A percentile compares a stretch with the other conserved stretches of the same genome.
phyloP scores from a whole-genome alignment of 2,113 vertebrate species.

The Propithecus coquereli region DNA sequence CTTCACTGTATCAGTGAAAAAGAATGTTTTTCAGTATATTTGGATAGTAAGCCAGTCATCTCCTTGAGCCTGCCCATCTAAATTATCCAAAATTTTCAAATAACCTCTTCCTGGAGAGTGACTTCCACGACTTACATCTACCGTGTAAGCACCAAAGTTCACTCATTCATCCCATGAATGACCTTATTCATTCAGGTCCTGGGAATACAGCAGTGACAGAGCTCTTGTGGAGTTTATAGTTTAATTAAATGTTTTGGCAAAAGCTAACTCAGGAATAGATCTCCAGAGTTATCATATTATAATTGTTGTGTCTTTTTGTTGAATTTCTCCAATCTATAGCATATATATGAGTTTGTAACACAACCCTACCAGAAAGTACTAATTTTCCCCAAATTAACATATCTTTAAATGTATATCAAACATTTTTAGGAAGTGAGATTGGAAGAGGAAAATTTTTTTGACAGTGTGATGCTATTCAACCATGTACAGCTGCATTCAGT shows the following conservation, averaged over 20 bases:
- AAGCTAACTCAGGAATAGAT: not conserved
- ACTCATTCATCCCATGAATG: not conserved
- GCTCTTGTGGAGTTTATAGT: not conserved
- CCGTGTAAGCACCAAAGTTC: not conserved
- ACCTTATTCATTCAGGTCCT: not conserved
- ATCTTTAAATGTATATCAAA: not conserved
- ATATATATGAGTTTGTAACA: not conserved
- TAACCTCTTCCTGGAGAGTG: not conserved
- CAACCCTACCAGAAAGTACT: not conserved
- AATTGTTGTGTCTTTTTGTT: not conserved
- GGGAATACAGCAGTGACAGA: not conserved
- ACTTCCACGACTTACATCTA: not conserved
- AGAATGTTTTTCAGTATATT: not conserved
- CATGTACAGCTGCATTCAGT: not conserved
- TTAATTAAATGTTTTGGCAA: not conserved
- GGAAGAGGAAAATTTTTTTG: not conserved
- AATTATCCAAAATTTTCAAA: not conserved
- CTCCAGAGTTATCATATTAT: not conserved
- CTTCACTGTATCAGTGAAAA: not conserved
- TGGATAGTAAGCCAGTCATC: not conserved
- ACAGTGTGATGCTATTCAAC: not conserved
- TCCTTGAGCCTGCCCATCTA: not conserved
- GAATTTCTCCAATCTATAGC: not conserved
- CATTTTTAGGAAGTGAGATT: not conserved
- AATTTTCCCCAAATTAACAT: not conserved